A percentile compares a stretch with the other conserved stretches of the same genome.
Evolutionary conservation across 2,797 vertebrate species (phyloP).

Genomic region (Sebastes cheni): DNA sequence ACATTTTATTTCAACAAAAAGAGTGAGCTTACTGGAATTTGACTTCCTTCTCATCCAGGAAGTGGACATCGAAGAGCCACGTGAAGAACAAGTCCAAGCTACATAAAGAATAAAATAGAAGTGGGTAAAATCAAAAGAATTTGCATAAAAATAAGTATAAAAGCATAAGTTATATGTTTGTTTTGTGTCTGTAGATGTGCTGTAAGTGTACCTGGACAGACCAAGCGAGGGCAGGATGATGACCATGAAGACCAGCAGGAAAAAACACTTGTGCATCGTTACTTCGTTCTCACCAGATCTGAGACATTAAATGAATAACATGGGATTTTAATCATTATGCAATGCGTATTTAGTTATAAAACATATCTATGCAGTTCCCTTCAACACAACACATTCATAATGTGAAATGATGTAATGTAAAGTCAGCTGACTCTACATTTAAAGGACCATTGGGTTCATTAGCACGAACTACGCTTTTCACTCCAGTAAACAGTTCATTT

Average conservation of each 20-base stretch:
- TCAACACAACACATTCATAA: not conserved
- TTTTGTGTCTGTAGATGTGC: not conserved
- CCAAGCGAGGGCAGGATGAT: slow-evolving; percentile 95
- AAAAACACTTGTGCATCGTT: slow-evolving; percentile 96
- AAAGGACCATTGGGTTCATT: slow-evolving; percentile 32
- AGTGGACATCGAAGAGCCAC: slow-evolving; percentile 95
- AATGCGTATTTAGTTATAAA: not conserved
- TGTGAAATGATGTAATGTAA: slow-evolving; percentile 3
- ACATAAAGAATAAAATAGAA: slow-evolving; percentile 37
- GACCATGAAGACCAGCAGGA: slow-evolving; percentile 96
- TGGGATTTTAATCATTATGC: not conserved
- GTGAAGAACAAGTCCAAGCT: slow-evolving; percentile 95
- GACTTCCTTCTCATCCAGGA: slow-evolving; percentile 88
- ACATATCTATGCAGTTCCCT: not conserved
- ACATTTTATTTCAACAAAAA: not conserved
- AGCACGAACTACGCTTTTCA: slow-evolving; percentile 52
- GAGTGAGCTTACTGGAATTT: slow-evolving; percentile 92
- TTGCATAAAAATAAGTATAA: not conserved
- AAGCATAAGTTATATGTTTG: not conserved
- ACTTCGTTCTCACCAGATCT: slow-evolving; percentile 93
- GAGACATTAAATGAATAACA: slow-evolving; percentile 17
- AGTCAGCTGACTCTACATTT: slow-evolving; percentile 42
- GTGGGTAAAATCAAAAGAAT: not conserved
- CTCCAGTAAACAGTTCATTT: slow-evolving; percentile 65
- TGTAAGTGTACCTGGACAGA: slow-evolving; percentile 89